Base-by-base conservation (phyloP, 2,888 invertebrate species). In the Tinea trinotella region DNA sequence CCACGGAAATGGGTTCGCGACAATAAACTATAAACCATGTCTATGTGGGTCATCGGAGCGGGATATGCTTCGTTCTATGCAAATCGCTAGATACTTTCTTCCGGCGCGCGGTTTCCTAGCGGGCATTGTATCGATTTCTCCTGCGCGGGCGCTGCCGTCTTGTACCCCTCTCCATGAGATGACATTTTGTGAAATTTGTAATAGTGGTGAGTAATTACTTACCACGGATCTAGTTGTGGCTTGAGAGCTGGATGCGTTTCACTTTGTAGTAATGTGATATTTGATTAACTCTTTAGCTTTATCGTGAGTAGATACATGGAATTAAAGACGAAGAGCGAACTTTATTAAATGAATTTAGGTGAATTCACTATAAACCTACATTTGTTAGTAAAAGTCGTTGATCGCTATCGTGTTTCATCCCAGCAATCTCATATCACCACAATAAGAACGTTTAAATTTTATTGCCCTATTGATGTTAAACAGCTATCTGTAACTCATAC, bases 31-130 rank as follows among this genome's bases (percentile, higher is more conserved):
- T 71, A 69, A 69, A 69, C 63, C 69, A 63, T 78, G 81, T 80
- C 82, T 82, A 79, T 71, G 81, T 83, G 61, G 83, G 81, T 66
- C 82, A 83, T 82, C 84, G 60, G 57, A 35, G 60, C 59, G 59
- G 59, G 59, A 60, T 63, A 65, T 56, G 61, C 60, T 60, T 61
- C 70, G 67, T 64, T 67, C 76, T 73, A 81, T 84, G 84, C 75
- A 79, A 82, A 83, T 83, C 64, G 66, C 62, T 72, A 76, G 78
- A 78, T 79, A 83, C 82, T 83, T 85, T 83, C 83, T 82, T 83
- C 80, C 77, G 78, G 74, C 54, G 56, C 50, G 53, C 52, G 48
- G 55, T 53, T 55, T 55, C 49, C 53, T 13, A 46, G 46, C 40
- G 44, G 36, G 20, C 50, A 74, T 76, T 77, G 76, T 77, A 71